These are phyloP conservation scores for Hapalemur alaotrensis DNA, from an alignment of 2,797 vertebrate genomes.

Conservation along the genomic window DNA sequence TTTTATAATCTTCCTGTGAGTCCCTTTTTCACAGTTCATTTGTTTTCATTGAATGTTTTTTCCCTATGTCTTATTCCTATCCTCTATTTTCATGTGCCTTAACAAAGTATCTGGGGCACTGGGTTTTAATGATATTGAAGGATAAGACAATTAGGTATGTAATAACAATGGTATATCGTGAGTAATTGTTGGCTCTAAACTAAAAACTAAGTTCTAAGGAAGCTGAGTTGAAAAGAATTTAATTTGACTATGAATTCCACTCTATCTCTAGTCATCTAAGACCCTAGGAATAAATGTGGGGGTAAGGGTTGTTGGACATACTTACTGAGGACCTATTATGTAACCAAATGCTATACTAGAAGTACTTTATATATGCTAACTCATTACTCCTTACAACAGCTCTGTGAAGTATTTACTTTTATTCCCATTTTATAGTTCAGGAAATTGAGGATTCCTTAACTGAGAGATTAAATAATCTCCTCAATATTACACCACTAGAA, in stretches of 20 bases:
- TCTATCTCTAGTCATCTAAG: neutral
- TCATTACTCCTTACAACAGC: neutral
- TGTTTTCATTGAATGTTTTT: constrained; percentile 24
- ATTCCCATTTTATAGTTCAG: neutral
- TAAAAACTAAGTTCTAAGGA: constrained; percentile 3
- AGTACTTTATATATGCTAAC: neutral
- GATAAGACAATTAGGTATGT: neutral
- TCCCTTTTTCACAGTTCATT: neutral
- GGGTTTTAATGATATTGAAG: constrained; percentile 17
- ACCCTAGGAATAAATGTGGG: neutral
- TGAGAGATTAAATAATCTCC: neutral
- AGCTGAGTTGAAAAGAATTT: constrained; percentile 10
- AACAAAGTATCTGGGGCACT: neutral
- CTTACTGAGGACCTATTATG: neutral
- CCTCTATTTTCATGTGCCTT: neutral
- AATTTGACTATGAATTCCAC: neutral
- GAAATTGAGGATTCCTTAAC: neutral
- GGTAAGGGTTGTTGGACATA: neutral
- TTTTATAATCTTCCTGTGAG: neutral
- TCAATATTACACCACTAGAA: neutral
- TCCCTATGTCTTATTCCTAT: neutral
- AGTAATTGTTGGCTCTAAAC: neutral
- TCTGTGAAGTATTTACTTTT: neutral
- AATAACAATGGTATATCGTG: neutral
- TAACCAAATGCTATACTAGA: neutral